Base-by-base conservation (phyloP, 2,888 invertebrate species). In the Drosophila ustulata region DNA sequence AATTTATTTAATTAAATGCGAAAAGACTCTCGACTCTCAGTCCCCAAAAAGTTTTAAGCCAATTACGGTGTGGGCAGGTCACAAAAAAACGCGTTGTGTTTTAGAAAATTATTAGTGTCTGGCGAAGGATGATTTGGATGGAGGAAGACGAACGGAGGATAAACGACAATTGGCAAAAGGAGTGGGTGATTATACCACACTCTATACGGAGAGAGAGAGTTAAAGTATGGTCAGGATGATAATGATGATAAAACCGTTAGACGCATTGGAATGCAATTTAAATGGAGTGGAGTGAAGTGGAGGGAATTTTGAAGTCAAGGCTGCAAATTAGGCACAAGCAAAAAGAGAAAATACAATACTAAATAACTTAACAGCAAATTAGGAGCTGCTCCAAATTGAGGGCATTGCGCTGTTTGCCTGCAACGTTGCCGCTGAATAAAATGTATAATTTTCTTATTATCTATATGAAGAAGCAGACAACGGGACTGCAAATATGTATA, bases 391-490 rank as follows among this genome's bases (percentile, higher is more conserved):
- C 52, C 55, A 86, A 88, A 88, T 89, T 83, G 82, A 67, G 85
- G 87, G 80, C 89, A 90, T 80, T 90, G 89, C 90, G 82, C 88
- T 73, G 76, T 67, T 77, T 58, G 72, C 50, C 66, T 56, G 68
- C 75, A 68, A 68, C 72, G 59, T 51, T 53, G 57, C 57, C 47
- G 67, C 56, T 47, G 73, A 78, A 88, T 87, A 87, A 87, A 84
- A 87, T 87, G 89, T 87, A 87, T 87, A 87, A 87, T 87, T 87
- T 87, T 87, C 87, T 88, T 87, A 87, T 87, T 87, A 87, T 87
- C 87, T 88, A 84, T 73, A 81, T 74, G 75, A 70, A 74, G 70
- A 71, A 72, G 77, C 73, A 75, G 75, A 32, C 74, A 75, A 79
- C 76, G 71, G 75, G 66, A 83, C 77, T 65, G 71, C 62, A 41